Conservation (phyloP, 2,888 invertebrate species). For the Lysandra bellargus region DNA sequence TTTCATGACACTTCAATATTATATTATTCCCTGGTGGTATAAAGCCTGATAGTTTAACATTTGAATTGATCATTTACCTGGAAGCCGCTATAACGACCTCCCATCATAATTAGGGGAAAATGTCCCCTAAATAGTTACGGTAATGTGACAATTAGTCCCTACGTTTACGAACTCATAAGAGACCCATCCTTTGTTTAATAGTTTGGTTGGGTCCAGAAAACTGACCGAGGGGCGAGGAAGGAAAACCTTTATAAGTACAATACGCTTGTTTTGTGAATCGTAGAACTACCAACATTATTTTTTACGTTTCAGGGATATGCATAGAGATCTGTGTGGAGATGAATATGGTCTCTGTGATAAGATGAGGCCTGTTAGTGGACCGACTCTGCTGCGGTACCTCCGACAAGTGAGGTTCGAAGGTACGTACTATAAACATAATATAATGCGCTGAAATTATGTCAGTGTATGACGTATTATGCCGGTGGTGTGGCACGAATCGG, state of each 20-base stretch:
- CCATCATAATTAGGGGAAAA: background rate
- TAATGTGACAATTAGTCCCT: background rate
- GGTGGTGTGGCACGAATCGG: too few relatives aligned
- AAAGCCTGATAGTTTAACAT: background rate
- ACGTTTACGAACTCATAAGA: background rate
- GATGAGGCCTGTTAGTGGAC: constrained; percentile 95
- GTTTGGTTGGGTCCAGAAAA: background rate
- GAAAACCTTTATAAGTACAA: too few relatives aligned
- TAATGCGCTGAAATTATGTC: too few relatives aligned
- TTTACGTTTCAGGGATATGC: constrained; percentile 86
- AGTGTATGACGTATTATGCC: too few relatives aligned
- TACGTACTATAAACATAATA: constrained; percentile 60
- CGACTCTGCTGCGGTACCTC: constrained; percentile 90
- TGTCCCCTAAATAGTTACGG: background rate
- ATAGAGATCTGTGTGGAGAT: constrained; percentile 87
- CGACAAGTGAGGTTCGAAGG: constrained; percentile 93
- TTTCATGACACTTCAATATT: background rate
- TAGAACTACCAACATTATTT: too few relatives aligned
- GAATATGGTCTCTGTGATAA: constrained; percentile 89
- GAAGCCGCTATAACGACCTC: background rate
- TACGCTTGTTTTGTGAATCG: too few relatives aligned
- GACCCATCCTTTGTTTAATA: background rate
- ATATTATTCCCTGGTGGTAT: background rate
- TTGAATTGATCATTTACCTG: background rate
- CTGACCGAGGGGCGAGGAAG: too few relatives aligned